A percentile compares a stretch with the other conserved stretches of the same genome.
Conservation (phyloP, 2,113 vertebrate species). For the Struthio camelus region DNA sequence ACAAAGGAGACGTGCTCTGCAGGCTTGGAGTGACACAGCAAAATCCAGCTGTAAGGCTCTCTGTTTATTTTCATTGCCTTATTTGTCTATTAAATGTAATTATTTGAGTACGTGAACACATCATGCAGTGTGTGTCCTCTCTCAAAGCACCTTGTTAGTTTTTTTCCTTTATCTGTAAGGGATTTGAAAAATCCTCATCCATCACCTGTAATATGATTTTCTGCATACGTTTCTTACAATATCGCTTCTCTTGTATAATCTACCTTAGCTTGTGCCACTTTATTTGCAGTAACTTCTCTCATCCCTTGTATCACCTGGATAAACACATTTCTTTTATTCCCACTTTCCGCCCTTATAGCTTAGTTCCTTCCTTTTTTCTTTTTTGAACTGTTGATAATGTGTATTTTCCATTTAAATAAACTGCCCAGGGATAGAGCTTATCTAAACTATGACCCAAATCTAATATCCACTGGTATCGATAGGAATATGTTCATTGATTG, state of each 20-base stretch:
- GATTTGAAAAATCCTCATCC: background rate
- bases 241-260: background rate
- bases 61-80: background rate
- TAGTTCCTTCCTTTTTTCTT: background rate
- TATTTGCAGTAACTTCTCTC: background rate
- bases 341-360: background rate
- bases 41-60: constrained; percentile 86
- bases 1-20: constrained; percentile 97
- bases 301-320: background rate
- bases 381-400: background rate
- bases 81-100: background rate
- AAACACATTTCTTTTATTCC: background rate
- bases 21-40: constrained; percentile 86
- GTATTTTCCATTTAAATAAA: background rate
- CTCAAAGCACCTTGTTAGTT: background rate
- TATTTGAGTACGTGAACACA: background rate
- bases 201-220: background rate
- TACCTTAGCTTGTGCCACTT: background rate
- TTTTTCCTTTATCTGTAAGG: background rate
- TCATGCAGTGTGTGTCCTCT: background rate
- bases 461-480: background rate
- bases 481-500: background rate
- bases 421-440: background rate
- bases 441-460: background rate
- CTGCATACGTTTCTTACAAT: background rate